phyloP scores from a whole-genome alignment of 1,140 invertebrate species.

The Coelopa frigida region DNA sequence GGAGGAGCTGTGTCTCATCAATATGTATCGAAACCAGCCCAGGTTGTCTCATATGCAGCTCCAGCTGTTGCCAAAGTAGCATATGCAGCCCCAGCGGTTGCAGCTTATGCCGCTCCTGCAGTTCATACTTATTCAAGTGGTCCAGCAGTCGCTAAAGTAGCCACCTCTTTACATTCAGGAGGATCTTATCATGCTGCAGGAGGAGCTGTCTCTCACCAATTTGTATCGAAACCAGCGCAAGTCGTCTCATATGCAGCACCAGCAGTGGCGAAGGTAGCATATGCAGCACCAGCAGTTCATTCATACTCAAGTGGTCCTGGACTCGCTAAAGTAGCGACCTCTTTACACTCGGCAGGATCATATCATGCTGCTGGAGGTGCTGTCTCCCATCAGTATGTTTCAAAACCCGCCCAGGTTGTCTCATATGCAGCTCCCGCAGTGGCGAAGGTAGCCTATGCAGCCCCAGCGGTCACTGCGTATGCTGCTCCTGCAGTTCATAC shows the following conservation, averaged over 20 bases:
- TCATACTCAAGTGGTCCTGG: conserved; percentile 6
- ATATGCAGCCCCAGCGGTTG: conserved; percentile 1
- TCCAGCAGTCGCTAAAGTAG: conserved; percentile 12
- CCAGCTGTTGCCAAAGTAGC: conserved; percentile 13
- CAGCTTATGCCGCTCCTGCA: conserved; percentile 6
- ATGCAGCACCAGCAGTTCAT: conserved; percentile 10
- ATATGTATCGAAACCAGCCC: conserved; percentile 23
- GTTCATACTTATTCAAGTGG: too few species aligned
- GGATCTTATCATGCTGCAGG: neutral
- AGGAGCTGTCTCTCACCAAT: conserved; percentile 14
- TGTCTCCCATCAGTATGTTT: conserved; percentile 18
- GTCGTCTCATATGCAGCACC: conserved; percentile 9
- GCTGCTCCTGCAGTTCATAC: conserved; percentile 8
- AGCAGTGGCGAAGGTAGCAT: conserved; percentile 15
- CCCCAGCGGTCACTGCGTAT: conserved; percentile 4
- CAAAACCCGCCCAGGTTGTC: conserved; percentile 16
- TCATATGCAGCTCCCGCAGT: conserved; percentile 11
- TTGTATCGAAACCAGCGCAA: conserved; percentile 13
- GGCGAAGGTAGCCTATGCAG: conserved; percentile 1
- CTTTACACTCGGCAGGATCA: neutral
- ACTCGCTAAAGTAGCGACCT: too few species aligned
- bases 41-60: conserved; percentile 3
- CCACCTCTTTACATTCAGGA: conserved; percentile 13
- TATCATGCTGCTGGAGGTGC: neutral
- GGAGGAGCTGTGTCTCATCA: conserved; percentile 24